These are phyloP conservation scores for Alligator sinensis DNA, from an alignment of 2,113 vertebrate species.

Conservation along the genomic window DNA sequence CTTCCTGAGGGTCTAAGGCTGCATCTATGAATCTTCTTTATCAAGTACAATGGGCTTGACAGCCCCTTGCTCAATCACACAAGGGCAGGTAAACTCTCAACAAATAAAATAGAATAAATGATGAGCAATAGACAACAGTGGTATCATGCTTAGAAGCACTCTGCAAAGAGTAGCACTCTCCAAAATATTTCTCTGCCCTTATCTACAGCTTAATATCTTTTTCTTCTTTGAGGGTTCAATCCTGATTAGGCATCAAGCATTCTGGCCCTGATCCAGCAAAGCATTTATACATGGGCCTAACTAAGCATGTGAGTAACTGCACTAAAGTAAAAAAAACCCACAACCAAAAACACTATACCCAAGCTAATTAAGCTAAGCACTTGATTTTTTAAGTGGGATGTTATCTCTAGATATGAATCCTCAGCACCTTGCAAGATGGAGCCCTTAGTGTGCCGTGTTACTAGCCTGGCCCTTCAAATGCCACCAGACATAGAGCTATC, in stretches of 20 bases:
- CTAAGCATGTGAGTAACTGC: background rate
- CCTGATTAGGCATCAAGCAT: background rate
- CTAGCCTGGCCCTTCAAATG: background rate
- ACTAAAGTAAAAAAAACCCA: background rate
- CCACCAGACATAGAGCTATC: background rate
- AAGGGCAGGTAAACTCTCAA: background rate
- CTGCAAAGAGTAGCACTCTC: background rate
- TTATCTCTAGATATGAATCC: background rate
- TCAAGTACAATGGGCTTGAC: background rate
- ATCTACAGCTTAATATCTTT: background rate
- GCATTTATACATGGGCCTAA: background rate
- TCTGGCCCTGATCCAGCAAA: background rate
- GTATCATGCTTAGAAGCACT: background rate
- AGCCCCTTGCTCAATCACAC: background rate
- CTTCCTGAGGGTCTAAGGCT: background rate
- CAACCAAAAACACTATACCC: background rate
- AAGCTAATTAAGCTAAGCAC: background rate
- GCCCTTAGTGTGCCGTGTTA: background rate
- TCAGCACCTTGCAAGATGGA: background rate
- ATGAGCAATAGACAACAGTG: background rate
- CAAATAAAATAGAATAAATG: background rate
- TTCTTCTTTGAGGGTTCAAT: background rate
- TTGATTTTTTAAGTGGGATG: background rate
- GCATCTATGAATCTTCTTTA: background rate
- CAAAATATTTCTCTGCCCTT: background rate